Base-by-base conservation (phyloP, 2,797 vertebrate genomes). In the Thripadectes ignobilis region DNA sequence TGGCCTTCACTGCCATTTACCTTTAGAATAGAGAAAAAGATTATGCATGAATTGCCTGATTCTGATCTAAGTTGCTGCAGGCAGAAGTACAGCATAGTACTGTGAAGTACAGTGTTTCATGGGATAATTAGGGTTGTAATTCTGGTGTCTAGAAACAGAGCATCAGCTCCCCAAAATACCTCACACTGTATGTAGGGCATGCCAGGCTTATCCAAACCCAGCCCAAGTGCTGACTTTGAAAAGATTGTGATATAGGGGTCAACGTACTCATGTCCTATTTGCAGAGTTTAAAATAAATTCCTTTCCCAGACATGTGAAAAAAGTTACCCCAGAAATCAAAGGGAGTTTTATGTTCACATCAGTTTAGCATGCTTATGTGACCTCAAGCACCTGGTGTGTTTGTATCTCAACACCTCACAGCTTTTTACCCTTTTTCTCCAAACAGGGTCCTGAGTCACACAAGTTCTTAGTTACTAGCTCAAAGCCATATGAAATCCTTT, bases 51-150 rank as follows among this genome's bases (percentile, higher is more conserved):
- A 77, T 65, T 73, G 34, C 59, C 34, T 39, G 9, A 63, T 81
- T 91, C 51, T 88, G 81, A 89, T 90, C 89, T 84, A 57, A 66
- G 62, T 41, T 84, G 54, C 69, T 94, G 66, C 29, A 91, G 61
- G 43, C n/a, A 89, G 68, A 83, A 89, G 19, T 65, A 39, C 32
- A 75, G 59, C 20, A 43, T 16, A 57, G 34, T 20, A 39, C 27
- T 24, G 57, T 67, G 61, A 91, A 89, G 14, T 36, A 63, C 43
- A 84, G 54, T 19, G 45, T 83, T 78, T 58, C 49, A 21, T 27
- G 27, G 68, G 27, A 65, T 92, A 85, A 77, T 2, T 36, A 24
- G 19, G 52, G 52, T 21, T 54, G 52, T 54, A 54, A 54, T 32
- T 54, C 52, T 54, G 52, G 52, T 21, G 30, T 32, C 49, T 55